These are phyloP conservation scores for Polia nebulosa DNA, from an alignment of 2,888 invertebrate species.

Conservation along the genomic window DNA sequence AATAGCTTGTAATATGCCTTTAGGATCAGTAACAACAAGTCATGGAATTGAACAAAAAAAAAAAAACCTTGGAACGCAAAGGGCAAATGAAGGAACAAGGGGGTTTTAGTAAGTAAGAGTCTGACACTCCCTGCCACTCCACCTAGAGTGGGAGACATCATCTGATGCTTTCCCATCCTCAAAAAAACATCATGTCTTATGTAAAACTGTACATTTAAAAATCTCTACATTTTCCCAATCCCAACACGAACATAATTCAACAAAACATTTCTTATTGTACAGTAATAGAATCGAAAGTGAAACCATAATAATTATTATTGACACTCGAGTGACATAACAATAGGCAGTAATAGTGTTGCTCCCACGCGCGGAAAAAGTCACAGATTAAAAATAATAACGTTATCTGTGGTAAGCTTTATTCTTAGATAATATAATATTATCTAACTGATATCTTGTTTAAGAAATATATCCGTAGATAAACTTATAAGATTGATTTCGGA, in stretches of 20 bases:
- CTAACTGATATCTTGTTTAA: conserved; percentile 61
- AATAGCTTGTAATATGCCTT: no score
- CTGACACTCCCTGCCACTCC: no score
- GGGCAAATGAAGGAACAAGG: no score
- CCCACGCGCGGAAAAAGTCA: conserved; percentile 65
- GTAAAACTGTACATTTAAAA: no score
- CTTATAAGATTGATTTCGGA: conserved; percentile 63
- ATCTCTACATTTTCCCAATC: conserved; percentile 18
- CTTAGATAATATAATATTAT: conserved; percentile 51
- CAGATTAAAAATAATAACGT: conserved; percentile 66
- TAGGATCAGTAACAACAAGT: no score
- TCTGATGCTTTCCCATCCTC: no score
- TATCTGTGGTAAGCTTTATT: conserved; percentile 62
- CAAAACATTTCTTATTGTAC: conserved; percentile 41
- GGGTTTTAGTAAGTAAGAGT: no score
- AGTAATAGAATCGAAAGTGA: conserved; percentile 59
- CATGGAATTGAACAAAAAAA: no score
- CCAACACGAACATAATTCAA: conserved; percentile 36
- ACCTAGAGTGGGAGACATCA: no score
- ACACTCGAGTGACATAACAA: conserved; percentile 66
- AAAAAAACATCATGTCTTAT: no score
- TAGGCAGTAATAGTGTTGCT: conserved; percentile 52
- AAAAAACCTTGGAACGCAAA: no score
- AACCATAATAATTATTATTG: conserved; percentile 65
- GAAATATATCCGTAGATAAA: conserved; percentile 60